Evolutionary conservation across 2,113 vertebrate genomes (phyloP).

Genomic region (Vulpes ferrilata): DNA sequence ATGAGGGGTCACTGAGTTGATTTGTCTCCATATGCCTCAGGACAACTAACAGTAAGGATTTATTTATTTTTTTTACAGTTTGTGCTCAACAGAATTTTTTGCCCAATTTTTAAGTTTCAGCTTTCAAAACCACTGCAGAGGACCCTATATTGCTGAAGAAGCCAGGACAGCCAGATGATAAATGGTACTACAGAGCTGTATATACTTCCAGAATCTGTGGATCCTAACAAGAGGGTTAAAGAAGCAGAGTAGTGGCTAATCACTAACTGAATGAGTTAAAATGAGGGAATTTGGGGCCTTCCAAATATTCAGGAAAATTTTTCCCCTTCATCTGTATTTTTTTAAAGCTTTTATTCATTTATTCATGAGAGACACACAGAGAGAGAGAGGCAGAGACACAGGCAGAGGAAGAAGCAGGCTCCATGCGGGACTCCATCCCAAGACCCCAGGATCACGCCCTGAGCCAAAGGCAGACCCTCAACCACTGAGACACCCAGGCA

Average conservation of each 20-base stretch:
- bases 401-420: background rate
- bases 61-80: background rate
- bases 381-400: background rate
- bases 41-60: background rate
- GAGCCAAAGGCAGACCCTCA: background rate
- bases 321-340: background rate
- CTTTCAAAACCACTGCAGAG: constrained; percentile 3
- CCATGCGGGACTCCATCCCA: background rate
- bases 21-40: background rate
- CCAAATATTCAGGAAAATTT: background rate
- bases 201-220: background rate
- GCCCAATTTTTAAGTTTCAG: background rate
- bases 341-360: background rate
- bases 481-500: background rate
- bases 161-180: background rate
- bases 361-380: background rate
- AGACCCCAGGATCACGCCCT: background rate
- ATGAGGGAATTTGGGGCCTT: background rate
- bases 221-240: background rate
- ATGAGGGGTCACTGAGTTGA: background rate
- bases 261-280: background rate
- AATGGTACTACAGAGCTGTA: background rate
- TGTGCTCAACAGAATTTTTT: background rate
- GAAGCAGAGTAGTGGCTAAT: background rate
- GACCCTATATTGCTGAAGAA: background rate